Conservation (phyloP, 2,888 invertebrate genomes). For the Steinernema carpocapsae region DNA sequence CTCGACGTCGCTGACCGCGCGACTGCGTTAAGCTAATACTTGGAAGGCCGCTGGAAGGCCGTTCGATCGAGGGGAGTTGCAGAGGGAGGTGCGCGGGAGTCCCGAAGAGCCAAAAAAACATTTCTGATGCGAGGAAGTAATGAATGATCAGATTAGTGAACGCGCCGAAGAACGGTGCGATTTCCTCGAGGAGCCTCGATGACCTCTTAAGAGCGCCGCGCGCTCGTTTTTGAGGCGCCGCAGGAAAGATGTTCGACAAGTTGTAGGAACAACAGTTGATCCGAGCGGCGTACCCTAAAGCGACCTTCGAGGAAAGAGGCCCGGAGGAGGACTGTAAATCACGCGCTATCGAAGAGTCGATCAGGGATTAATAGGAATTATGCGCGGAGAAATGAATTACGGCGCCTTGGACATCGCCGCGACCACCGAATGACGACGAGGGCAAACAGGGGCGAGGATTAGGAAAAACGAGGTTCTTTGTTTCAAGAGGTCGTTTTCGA, state of each 20-base stretch:
- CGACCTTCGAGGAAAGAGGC: background rate
- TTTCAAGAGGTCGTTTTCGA: no score
- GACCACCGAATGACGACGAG: no score
- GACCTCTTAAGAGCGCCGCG: background rate
- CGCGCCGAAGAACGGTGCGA: background rate
- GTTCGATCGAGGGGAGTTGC: background rate
- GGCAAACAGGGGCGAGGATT: no score
- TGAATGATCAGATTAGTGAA: conserved; percentile 14
- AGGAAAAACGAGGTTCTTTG: no score
- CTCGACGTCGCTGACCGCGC: background rate
- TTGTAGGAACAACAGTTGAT: no score
- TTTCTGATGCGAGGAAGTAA: background rate
- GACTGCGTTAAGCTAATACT: conserved; percentile 27
- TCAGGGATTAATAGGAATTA: background rate
- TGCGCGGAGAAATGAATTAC: background rate
- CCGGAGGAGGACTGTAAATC: background rate
- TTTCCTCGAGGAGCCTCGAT: background rate
- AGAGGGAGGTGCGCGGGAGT: conserved; percentile 12
- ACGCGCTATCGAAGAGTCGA: background rate
- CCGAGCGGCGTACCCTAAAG: background rate
- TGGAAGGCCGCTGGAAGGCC: background rate
- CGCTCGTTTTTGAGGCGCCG: background rate
- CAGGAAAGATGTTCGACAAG: background rate
- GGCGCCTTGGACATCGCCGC: no score
- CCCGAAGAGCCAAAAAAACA: background rate